phyloP scores from a whole-genome alignment of 2,113 vertebrate species.

The Semnornis frantzii region DNA sequence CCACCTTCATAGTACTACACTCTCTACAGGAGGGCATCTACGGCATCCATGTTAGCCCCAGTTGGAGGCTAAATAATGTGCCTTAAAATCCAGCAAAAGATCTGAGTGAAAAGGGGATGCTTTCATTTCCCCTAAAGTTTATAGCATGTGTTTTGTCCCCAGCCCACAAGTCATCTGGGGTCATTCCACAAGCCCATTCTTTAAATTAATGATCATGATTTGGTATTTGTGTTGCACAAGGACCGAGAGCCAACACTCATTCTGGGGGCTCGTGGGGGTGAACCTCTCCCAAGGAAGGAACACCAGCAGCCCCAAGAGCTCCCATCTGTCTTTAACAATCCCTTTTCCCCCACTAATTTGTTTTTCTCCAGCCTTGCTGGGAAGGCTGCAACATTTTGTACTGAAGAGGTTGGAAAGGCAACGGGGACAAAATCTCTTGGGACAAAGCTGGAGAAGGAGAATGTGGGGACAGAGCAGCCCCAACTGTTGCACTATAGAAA shows the following conservation, averaged over 20 bases:
- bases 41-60: not conserved
- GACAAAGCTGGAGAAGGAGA: not conserved
- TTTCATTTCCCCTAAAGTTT: not conserved
- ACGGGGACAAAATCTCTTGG: not conserved
- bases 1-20: not conserved
- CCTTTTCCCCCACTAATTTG: not conserved
- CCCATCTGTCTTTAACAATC: not conserved
- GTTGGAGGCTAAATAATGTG: not conserved
- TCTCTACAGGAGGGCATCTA: no score
- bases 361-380: not conserved
- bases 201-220: not conserved
- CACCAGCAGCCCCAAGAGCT: not conserved
- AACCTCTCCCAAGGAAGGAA: not conserved
- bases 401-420: not conserved
- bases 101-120: not conserved
- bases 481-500: not conserved
- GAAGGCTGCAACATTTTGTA: not conserved
- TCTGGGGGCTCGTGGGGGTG: accelerated
- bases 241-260: not conserved
- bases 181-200: not conserved
- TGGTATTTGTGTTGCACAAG: not conserved
- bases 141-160: not conserved
- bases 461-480: not conserved
- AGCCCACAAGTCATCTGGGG: not conserved
- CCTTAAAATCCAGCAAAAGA: not conserved